Percentiles rank a stretch among this genome's conserved stretches.
Conservation (phyloP, 2,113 vertebrate genomes). For the Halichoeres trimaculatus region DNA sequence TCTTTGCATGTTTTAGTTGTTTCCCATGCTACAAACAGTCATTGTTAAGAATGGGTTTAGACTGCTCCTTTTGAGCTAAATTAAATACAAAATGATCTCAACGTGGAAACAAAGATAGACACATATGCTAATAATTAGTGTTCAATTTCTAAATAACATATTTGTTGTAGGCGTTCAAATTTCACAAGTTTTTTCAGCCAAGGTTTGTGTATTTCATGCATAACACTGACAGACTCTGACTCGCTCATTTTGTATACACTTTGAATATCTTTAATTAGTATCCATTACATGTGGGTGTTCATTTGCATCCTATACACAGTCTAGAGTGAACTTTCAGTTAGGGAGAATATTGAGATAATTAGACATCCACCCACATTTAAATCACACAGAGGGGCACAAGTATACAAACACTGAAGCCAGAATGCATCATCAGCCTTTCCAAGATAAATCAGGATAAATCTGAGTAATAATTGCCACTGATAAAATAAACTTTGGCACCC, state of each 20-base stretch:
- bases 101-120: neutral
- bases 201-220: conserved; percentile 10
- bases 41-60: too few relatives aligned
- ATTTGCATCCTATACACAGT: conserved; percentile 27
- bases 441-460: conserved; percentile 13
- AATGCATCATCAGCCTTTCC: conserved; percentile 1
- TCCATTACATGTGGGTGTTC: conserved; percentile 31
- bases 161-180: conserved; percentile 22
- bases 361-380: conserved; percentile 42
- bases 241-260: neutral
- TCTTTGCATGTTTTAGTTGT: too few relatives aligned
- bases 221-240: conserved; percentile 18
- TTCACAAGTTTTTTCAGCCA: conserved; percentile 3
- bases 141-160: conserved; percentile 19
- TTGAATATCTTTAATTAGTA: conserved; percentile 52
- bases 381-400: conserved; percentile 13
- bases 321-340: conserved; percentile 41
- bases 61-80: too few relatives aligned
- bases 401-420: conserved; percentile 7
- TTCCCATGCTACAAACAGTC: too few relatives aligned
- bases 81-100: neutral
- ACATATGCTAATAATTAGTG: neutral
- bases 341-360: conserved; percentile 54
- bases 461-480: conserved; percentile 17
- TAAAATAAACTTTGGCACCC: conserved; percentile 9